Evolutionary conservation across 2,113 vertebrate genomes (phyloP), one percentile per base, ranked within the genome.

Genomic region (Nannobrachium achirus): DNA sequence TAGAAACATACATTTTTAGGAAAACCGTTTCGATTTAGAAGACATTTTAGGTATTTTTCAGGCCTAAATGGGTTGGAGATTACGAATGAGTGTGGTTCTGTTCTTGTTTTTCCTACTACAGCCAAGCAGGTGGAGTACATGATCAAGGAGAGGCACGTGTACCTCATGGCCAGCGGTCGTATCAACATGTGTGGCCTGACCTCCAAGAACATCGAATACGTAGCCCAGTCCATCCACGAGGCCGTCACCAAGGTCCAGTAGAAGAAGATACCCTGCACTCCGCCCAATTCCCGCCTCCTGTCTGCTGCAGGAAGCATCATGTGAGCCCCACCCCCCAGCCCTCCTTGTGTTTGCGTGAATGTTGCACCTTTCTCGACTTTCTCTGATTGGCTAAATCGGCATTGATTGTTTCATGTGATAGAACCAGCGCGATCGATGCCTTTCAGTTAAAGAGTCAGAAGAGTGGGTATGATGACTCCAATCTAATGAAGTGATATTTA

Each of bases 181-280:
- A 99, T 99, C 93, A 99, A 99, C 92, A 98, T 99, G 98, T 98
- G 96, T 39, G 97, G 97, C 14, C 86, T 99, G 69, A 99, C 96
- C 83, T 91, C 93, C 76, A 96, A 96, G 88, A 99, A 99, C 87
- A 91, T 99, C 72, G 95, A 98, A 87, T 98, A 98, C 0, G 93
- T 99, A 45, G 96, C 97, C 6, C 91, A 94, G 82, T 96, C 98
- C 86, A 99, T 99, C 89, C 93, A 97, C n/a, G 97, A 99, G 77
- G 90, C 97, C 0, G 93, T 97, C 82, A 97, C 95, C 89, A 95
- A 89, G 80, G 86, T 97, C 91, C 93, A 98, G 11, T 97, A 92
- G 89, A 87, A 83, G n/a, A n/a, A n/a, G 46, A 6, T n/a, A 18
- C 18, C 9, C 10, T 5, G 8, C 20, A 52, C 16, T 10, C 41